Conservation (phyloP, 1,140 invertebrate species). For the Homarus americanus region DNA sequence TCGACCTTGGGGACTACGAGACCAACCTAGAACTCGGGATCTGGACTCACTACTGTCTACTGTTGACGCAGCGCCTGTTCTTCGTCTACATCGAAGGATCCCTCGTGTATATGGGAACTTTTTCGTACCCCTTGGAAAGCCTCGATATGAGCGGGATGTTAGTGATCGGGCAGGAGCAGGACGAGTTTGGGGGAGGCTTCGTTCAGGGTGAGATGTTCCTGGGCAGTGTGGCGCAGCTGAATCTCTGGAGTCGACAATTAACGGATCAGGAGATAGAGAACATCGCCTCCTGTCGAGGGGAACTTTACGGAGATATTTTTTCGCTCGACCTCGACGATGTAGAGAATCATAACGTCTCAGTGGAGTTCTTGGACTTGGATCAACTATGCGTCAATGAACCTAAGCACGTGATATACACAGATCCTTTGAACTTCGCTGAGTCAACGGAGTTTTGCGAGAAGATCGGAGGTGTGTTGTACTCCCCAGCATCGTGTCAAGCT, state of each 20-base stretch:
- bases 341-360: constrained; percentile 6
- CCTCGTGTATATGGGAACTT: background rate
- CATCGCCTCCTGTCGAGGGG: background rate
- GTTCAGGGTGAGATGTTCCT: constrained; percentile 35
- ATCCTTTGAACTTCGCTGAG: constrained; percentile 28
- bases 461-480: background rate
- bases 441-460: constrained; percentile 21
- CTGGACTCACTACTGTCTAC: constrained; percentile 42
- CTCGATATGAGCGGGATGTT: constrained; percentile 21
- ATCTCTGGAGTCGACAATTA: constrained; percentile 33
- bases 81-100: constrained; percentile 8
- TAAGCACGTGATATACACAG: constrained; percentile 21
- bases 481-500: constrained; percentile 23
- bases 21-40: constrained; percentile 21
- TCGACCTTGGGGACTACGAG: constrained; percentile 8
- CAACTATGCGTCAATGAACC: constrained; percentile 11
- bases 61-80: background rate
- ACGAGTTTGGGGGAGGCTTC: constrained; percentile 31
- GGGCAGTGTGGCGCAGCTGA: constrained; percentile 23
- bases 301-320: constrained; percentile 35
- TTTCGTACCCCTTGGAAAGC: background rate
- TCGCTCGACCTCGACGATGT: constrained; percentile 38
- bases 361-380: background rate
- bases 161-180: constrained; percentile 52
- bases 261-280: background rate